Evolutionary conservation across 2,888 invertebrate genomes (phyloP).

Genomic region (Oeneis ivallda): DNA sequence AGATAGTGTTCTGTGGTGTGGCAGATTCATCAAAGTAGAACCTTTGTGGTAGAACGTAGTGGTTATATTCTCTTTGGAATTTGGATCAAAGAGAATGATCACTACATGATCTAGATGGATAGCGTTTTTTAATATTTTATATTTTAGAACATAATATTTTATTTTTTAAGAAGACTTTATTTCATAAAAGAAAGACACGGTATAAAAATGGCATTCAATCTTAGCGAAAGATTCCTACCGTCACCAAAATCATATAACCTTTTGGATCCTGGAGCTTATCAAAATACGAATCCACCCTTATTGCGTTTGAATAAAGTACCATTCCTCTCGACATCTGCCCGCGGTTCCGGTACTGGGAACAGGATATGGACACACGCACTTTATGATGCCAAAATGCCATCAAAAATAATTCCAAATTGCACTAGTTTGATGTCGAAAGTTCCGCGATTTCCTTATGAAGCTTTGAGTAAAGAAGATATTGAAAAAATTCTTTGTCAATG

Average conservation of each 20-base stretch:
- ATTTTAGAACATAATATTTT: neutral
- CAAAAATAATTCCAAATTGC: slow-evolving; percentile 60
- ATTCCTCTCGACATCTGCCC: slow-evolving; percentile 58
- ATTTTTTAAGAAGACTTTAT: neutral
- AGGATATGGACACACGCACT: slow-evolving; percentile 61
- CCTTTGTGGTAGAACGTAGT: too few relatives aligned
- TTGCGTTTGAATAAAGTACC: slow-evolving; percentile 52
- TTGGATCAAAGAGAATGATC: too few relatives aligned
- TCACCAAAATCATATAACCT: slow-evolving; percentile 50
- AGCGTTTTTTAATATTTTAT: neutral
- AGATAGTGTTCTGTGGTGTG: too few relatives aligned
- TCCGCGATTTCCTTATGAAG: slow-evolving; percentile 65
- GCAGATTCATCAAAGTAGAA: too few relatives aligned
- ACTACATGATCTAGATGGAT: too few relatives aligned
- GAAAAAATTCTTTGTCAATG: slow-evolving; percentile 63
- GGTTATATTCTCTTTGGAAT: too few relatives aligned
- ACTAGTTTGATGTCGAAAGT: slow-evolving; percentile 57
- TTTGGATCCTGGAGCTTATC: slow-evolving; percentile 66
- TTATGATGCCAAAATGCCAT: slow-evolving; percentile 46
- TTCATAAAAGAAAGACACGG: neutral
- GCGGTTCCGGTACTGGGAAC: slow-evolving; percentile 44
- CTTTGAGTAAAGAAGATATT: slow-evolving; percentile 56
- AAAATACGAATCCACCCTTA: slow-evolving; percentile 41
- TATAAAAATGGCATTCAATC: slow-evolving; percentile 57
- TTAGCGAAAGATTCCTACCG: slow-evolving; percentile 53